Evolutionary conservation across 2,888 invertebrate species (phyloP).

Genomic region (Teleogryllus oceanicus): DNA sequence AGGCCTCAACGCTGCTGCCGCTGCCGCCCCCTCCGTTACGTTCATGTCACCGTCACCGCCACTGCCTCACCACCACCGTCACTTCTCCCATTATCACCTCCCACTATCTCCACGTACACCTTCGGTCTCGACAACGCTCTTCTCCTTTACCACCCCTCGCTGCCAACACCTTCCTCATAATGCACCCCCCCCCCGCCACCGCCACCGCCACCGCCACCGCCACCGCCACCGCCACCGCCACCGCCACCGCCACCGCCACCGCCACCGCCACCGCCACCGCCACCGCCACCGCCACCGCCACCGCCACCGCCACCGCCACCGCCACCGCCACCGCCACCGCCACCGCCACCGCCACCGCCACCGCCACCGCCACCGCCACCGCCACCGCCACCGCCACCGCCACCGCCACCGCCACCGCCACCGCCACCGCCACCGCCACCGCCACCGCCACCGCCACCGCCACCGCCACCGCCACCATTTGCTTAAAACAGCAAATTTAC

Average conservation of each 20-base stretch:
- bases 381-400: background rate
- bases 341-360: background rate
- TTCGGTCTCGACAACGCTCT: background rate
- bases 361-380: background rate
- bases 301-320: background rate
- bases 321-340: background rate
- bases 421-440: background rate
- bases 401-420: background rate
- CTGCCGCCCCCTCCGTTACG: background rate
- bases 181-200: background rate
- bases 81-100: background rate
- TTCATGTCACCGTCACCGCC: background rate
- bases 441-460: background rate
- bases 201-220: background rate
- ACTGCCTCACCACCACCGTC: background rate
- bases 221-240: background rate
- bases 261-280: background rate
- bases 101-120: background rate
- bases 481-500: too few relatives aligned
- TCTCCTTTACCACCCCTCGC: background rate
- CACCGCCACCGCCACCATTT: too few relatives aligned
- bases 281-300: background rate
- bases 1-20: background rate
- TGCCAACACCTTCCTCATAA: background rate
- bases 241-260: background rate